Evolutionary conservation across 2,113 vertebrate species (phyloP), one percentile per base, ranked within the genome.

Genomic region (Halcyon malimbica): DNA sequence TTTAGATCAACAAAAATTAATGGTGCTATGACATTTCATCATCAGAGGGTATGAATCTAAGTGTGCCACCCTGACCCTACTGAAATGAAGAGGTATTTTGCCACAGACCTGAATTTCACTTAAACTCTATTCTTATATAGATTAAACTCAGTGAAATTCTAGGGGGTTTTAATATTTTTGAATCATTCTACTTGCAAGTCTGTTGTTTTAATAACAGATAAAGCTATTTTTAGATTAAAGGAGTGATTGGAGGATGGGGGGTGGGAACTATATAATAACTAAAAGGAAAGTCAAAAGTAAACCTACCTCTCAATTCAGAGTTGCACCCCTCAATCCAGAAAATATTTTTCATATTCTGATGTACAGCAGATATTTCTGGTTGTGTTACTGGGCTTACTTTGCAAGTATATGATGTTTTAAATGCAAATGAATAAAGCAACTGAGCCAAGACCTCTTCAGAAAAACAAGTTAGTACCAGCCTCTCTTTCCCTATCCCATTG

Each of bases 1-100:
- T 92, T 78, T 77, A 81, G 37, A 73, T 59, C 25, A 94, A 94
- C 59, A 83, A 86, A 93, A 91, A 83, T 74, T 83, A 90, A 69
- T 31, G 9, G 25, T 76, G 28, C 28, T 88, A 24, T 88, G 78
- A 84, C 31, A 95, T 75, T 87, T 87, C 44, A 83, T 87, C 67
- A 69, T 46, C 3, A 2, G 46, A 86, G 21, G 37, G 81, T n/a
- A 65, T 46, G 41, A 75, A 86, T 87, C 64, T 83, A 65, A 87
- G 74, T 24, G 21, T 62, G 11, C 13, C 65, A 41, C 88, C n/a
- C 33, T 70, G 41, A 60, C 9, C 41, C 41, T 25, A 28, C 2
- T 26, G 84, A 83, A 90, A 54, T 56, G 16, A 69, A 88, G 26
- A 79, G 6, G 10, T 53, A 68, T 88, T 93, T 80, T 95, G 23